Evolutionary conservation across 2,888 invertebrate genomes (phyloP), one percentile per base, ranked within the genome.

Genomic region (Hololepta plana): DNA sequence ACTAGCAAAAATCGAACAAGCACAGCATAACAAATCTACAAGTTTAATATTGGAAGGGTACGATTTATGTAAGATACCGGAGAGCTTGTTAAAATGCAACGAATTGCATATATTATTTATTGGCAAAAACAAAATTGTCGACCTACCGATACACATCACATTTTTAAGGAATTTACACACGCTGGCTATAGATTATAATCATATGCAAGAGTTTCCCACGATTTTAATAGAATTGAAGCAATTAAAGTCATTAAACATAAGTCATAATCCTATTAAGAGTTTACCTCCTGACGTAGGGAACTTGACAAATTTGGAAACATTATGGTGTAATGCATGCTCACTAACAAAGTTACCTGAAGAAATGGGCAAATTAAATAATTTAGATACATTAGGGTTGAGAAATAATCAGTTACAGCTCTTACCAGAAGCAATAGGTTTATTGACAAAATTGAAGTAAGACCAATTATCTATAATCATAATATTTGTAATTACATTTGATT

Each of bases 351-450:
- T 74, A 24, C 72, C 73, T 0, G 57, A 59, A 23, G 69, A 70
- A 46, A 62, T 74, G 23, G 64, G 66, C 1, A 63, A 64, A 39
- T 58, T 72, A 32, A 49, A 53, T 17, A 60, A 60, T 30, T 46
- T 74, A 16, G 67, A 72, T 37, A 72, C 72, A 4, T 62, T 74
- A 39, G 74, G 73, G 9, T 68, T 68, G 1, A 58, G 73, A 20
- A 68, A 70, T 22, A 74, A 74, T 55, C 55, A 59, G 34, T 51
- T 74, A 2, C 49, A 44, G 37, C 47, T 49, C 8, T 47, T 74
- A 33, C 72, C 73, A 3, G 57, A 60, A 24, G 61, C 60, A 29
- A 57, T 74, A 40, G 64, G 67, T 12, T 55, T 53, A 15, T 50
- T 73, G 23, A 34, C 47, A 4, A 64, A 63, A 38, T 44, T 74